A percentile compares a stretch with the other conserved stretches of the same genome.
Evolutionary conservation across 2,888 invertebrate genomes (phyloP).

Genomic region (Epistrophella euchroma): DNA sequence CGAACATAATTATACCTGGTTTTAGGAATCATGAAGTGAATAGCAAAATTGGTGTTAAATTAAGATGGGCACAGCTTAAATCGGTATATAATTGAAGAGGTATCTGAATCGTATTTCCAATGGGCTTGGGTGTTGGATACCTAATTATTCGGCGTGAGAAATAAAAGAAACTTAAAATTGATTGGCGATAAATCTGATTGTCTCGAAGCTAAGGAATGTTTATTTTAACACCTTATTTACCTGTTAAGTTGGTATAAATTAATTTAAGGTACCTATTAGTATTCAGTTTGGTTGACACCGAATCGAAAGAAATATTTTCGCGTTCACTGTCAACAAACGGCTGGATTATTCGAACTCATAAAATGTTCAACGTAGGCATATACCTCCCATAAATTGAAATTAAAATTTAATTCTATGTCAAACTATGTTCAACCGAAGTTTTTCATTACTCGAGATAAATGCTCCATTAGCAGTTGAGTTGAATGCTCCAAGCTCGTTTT

Average conservation of each 20-base stretch:
- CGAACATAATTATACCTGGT: background rate
- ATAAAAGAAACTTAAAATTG: background rate
- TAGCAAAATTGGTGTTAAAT: conserved; percentile 57
- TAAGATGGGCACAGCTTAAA: conserved; percentile 6
- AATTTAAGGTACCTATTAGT: background rate
- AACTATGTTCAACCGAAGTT: too few species aligned
- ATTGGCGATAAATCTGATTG: conserved; percentile 1
- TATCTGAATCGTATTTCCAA: conserved; percentile 1
- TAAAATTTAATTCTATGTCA: too few species aligned
- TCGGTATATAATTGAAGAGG: conserved; percentile 9
- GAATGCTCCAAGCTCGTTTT: too few species aligned
- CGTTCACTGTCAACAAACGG: background rate
- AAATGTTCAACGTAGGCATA: too few species aligned
- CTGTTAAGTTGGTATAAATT: background rate
- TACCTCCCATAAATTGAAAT: too few species aligned
- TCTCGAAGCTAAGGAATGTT: background rate
- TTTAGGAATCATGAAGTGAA: conserved; percentile 51
- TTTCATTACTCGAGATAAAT: too few species aligned
- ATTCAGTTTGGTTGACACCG: conserved; percentile 7
- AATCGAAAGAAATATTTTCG: background rate
- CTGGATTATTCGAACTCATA: background rate
- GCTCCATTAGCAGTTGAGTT: too few species aligned
- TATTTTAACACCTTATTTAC: conserved; percentile 8
- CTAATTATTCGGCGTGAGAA: conserved; percentile 17
- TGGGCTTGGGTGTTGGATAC: background rate